Percentiles rank a stretch among this genome's conserved stretches.
Evolutionary conservation across 2,113 vertebrate genomes (phyloP).

Genomic region (Origma solitaria): DNA sequence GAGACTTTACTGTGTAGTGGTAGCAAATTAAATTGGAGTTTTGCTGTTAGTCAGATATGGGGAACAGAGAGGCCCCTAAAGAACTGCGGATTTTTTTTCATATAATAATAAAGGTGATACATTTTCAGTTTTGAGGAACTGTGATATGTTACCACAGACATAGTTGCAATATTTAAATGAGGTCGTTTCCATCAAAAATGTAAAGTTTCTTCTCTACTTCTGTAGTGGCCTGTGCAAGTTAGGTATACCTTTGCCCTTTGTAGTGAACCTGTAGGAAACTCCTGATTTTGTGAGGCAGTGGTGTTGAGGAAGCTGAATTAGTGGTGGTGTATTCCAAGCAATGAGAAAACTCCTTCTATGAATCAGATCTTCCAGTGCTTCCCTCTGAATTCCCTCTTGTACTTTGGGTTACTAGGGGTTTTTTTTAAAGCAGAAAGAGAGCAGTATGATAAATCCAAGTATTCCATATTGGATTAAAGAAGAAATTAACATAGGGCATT

Average conservation of each 20-base stretch:
- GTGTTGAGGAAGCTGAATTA: background rate
- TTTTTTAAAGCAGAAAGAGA: background rate
- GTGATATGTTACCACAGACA: background rate
- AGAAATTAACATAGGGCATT: background rate
- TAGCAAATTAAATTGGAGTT: background rate
- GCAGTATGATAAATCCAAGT: background rate
- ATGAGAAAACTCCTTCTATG: background rate
- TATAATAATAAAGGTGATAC: background rate
- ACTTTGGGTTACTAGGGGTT: background rate
- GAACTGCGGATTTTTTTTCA: background rate
- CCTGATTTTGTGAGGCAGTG: background rate
- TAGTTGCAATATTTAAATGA: background rate
- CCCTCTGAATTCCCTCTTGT: background rate
- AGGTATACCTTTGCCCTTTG: background rate
- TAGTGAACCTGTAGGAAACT: background rate
- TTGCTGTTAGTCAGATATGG: background rate
- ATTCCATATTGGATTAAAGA: background rate
- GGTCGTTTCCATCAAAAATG: background rate
- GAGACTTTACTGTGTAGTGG: background rate
- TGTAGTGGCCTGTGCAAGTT: background rate
- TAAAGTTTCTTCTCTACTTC: background rate
- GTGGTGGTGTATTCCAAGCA: background rate
- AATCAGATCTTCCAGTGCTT: background rate
- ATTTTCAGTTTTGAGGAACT: background rate
- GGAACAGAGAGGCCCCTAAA: background rate